Evolutionary conservation across 2,113 vertebrate genomes (phyloP).

Genomic region (Pyxicephalus adspersus): DNA sequence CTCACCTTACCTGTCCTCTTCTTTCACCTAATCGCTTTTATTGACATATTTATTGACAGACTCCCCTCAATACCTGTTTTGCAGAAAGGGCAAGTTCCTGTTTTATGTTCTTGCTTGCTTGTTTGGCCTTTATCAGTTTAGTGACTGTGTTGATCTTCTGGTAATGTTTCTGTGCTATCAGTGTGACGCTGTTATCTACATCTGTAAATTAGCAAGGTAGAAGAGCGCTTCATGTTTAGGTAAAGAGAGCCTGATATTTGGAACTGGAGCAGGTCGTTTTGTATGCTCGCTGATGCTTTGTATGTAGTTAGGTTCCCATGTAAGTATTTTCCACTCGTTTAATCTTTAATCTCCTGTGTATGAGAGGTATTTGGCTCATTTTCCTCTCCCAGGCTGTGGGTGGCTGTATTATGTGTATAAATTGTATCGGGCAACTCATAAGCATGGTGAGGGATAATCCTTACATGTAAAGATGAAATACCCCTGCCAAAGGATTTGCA

Average conservation of each 20-base stretch:
- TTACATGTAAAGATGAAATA: no score
- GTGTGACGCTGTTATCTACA: not conserved
- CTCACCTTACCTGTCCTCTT: constrained; percentile 22
- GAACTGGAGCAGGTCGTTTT: not conserved
- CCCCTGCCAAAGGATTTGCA: no score
- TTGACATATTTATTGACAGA: not conserved
- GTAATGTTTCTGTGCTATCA: not conserved
- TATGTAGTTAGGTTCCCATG: not conserved
- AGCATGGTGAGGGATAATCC: no score
- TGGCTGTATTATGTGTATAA: not conserved
- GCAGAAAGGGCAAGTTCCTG: not conserved
- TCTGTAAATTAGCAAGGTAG: constrained; percentile 10
- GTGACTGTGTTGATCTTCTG: not conserved
- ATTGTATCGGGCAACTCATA: not conserved
- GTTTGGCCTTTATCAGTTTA: not conserved
- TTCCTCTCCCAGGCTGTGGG: not conserved
- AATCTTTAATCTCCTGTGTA: not conserved
- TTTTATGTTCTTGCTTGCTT: not conserved
- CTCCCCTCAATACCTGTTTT: not conserved
- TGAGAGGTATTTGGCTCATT: not conserved
- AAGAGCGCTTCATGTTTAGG: constrained; percentile 20
- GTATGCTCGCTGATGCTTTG: not conserved
- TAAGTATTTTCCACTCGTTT: not conserved
- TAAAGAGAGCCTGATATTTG: constrained; percentile 1
- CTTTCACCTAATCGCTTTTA: not conserved